phyloP scores from a whole-genome alignment of 2,888 invertebrate genomes.

The Chironomus riparius region DNA sequence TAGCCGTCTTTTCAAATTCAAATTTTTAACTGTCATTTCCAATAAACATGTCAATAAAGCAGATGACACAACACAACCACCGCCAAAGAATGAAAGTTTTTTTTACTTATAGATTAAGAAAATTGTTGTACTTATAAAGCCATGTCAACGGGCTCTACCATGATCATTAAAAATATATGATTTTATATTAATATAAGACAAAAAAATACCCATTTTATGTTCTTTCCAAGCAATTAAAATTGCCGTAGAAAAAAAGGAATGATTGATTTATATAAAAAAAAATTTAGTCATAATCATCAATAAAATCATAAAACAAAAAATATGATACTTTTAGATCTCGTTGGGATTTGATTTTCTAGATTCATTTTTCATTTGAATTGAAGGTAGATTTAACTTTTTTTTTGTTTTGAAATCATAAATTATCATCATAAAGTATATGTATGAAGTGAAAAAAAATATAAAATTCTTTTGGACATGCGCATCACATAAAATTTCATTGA shows the following conservation, averaged over 20 bases:
- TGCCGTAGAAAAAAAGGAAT: background rate
- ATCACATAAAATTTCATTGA: background rate
- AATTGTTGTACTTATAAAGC: background rate
- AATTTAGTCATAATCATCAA: background rate
- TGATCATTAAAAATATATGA: background rate
- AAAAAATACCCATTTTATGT: background rate
- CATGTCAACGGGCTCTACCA: background rate
- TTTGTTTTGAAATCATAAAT: background rate
- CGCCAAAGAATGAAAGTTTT: too few species aligned
- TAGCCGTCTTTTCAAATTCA: too few species aligned
- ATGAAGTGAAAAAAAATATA: too few species aligned
- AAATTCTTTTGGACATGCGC: background rate
- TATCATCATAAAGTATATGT: too few species aligned
- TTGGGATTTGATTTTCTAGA: slow-evolving; percentile 21
- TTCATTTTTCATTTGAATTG: slow-evolving; percentile 1
- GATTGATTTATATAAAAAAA: background rate
- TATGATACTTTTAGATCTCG: slow-evolving; percentile 20
- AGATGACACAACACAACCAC: too few species aligned
- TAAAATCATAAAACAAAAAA: background rate
- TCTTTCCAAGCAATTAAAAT: background rate
- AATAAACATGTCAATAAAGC: too few species aligned
- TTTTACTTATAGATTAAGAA: background rate
- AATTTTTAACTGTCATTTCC: too few species aligned
- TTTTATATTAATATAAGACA: background rate
- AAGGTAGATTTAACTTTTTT: background rate